Conservation (phyloP, 2,113 vertebrate genomes). For the Chinchilla lanigera region DNA sequence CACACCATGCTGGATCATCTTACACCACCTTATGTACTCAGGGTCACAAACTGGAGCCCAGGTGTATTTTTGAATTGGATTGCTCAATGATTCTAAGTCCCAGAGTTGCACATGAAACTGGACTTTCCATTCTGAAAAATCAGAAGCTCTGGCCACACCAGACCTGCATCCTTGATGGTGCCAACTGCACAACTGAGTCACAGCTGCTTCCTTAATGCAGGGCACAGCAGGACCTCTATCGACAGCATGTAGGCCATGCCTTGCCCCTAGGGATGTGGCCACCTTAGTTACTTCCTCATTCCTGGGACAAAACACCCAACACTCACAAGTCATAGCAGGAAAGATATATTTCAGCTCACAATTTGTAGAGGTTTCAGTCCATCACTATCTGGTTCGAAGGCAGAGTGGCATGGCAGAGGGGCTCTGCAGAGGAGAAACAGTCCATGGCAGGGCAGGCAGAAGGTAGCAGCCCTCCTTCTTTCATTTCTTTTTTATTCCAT, state of each 20-base stretch:
- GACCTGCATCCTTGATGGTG: not conserved
- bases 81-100: not conserved
- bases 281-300: not conserved
- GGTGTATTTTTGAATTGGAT: not conserved
- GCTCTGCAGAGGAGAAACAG: not conserved
- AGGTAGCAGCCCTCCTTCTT: not conserved
- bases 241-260: not conserved
- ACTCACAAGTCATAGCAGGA: not conserved
- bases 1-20: not conserved
- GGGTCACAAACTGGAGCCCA: not conserved
- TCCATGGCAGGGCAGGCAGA: not conserved
- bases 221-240: not conserved
- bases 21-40: not conserved
- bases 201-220: not conserved
- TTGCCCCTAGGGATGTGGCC: not conserved
- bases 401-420: not conserved
- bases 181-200: no score
- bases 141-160: not conserved
- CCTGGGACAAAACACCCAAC: not conserved
- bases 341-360: not conserved
- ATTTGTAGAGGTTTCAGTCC: not conserved
- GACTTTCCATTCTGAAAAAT: not conserved
- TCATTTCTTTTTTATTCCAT: not conserved
- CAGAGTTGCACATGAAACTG: not conserved
- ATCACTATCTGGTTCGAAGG: not conserved